Evolutionary conservation across 2,797 vertebrate species (phyloP).

Genomic region (Gymnopithys bicolor): DNA sequence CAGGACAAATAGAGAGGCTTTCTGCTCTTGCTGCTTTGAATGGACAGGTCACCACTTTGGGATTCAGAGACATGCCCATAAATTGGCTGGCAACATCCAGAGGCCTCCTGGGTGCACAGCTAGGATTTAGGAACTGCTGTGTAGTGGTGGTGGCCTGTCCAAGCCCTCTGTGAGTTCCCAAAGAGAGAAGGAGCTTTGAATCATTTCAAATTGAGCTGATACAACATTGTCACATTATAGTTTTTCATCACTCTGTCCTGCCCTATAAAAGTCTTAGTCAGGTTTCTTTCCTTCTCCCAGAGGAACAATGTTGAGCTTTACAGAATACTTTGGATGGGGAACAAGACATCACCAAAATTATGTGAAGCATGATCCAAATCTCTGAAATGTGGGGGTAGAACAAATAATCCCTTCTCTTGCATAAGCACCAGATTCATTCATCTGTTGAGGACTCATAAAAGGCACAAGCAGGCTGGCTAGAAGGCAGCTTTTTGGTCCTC

Average conservation of each 20-base stretch:
- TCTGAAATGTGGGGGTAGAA: conserved; percentile 28
- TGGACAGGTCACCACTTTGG: not conserved
- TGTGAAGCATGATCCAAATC: conserved; percentile 23
- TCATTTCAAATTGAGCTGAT: conserved; percentile 36
- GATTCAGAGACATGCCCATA: not conserved
- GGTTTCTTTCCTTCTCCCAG: conserved; percentile 50
- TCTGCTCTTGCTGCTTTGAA: not conserved
- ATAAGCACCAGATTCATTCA: conserved; percentile 36
- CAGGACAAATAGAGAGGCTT: not conserved
- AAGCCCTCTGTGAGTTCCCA: not conserved
- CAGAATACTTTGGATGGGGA: conserved; percentile 41
- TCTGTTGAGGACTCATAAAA: conserved; percentile 31
- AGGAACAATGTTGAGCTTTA: conserved; percentile 24
- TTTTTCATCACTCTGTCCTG: conserved; percentile 51
- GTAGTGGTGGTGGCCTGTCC: not conserved
- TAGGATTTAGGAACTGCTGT: not conserved
- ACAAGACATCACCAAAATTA: conserved; percentile 29
- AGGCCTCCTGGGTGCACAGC: not conserved
- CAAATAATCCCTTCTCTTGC: conserved; percentile 25
- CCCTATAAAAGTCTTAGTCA: conserved; percentile 39
- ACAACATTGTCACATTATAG: not conserved
- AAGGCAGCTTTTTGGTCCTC: not conserved
- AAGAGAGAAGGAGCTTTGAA: not conserved
- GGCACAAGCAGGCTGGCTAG: not conserved
- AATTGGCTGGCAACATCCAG: not conserved